Evolutionary conservation across 2,113 vertebrate genomes (phyloP), one percentile per base, ranked within the genome.

Genomic region (Tachycineta bicolor): DNA sequence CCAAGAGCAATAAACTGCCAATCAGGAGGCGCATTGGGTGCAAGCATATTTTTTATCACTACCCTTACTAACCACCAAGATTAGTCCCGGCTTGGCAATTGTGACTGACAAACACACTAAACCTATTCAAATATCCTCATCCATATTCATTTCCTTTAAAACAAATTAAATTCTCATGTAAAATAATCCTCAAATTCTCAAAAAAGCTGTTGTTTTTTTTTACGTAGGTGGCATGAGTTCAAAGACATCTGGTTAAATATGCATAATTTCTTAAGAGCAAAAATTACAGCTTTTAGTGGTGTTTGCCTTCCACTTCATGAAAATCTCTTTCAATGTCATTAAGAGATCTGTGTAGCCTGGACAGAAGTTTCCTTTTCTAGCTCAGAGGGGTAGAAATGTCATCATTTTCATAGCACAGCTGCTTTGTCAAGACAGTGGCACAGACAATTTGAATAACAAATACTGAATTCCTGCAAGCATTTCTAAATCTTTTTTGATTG

Each of bases 131-230:
- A 95, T 89, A 90, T 82, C 56, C 87, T 97, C 94, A 97, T 97
- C 69, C 97, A 97, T 97, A 97, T 96, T 97, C 87, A 97, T 96
- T 85, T 91, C 76, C 52, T 80, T 96, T 96, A 94, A 96, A 93
- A 95, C 89, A 94, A 96, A 94, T 97, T 95, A 96, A 96, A 96
- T 96, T 96, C 75, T 91, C 55, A 10, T 94, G 95, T 93, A 96
- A 95, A 97, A 97, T 94, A 96, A 97, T 82, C 94, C 97, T 93
- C 94, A 87, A 95, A 93, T 87, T 95, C 94, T 89, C 94, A 75
- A 96, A 94, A 96, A 96, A 96, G 81, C 89, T 93, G 76, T 93
- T 97, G 96, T 79, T 75, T 96, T 95, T 96, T 96, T 97, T 91
- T 88, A 69, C 14, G 11, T 94, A 88, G 65, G 83, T 95, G 92